Base-by-base conservation (phyloP, 2,113 vertebrate species). In the Anas platyrhynchos region DNA sequence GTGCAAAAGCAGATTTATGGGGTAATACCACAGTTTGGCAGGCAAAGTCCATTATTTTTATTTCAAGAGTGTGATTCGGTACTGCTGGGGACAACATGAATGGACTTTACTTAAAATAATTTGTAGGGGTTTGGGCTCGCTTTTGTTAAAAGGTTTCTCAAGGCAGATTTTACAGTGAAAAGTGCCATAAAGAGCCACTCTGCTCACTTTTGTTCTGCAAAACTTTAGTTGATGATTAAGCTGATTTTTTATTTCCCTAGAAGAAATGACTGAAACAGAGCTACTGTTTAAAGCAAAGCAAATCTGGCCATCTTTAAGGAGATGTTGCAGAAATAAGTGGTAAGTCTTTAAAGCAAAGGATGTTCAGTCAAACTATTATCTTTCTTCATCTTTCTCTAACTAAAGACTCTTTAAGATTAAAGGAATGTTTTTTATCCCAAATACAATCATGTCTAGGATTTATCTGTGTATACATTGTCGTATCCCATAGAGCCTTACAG, bases 31-130 rank as follows among this genome's bases (percentile, higher is more conserved):
- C 18, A 77, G 55, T 86, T 67, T 81, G 83, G 92, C 81, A 89
- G 83, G 65, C 25, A 63, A 89, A 91, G 81, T 75, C 84, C 77
- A 68, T 92, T 91, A 95, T 84, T 94, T 96, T 92, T 72, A 83
- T 92, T 91, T 86, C 56, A 83, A 50, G 73, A 55, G 31, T 10
- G 9, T 16, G 78, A 81, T 81, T 91, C 66, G 41, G 81, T 32
- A 36, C 46, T 59, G 50, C 69, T 63, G 83, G 83, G 65, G 55
- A 52, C 59, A 76, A 73, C 75, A 54, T 8, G 44, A 93, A 88
- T 20, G 31, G 68, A 31, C 59, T 86, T 90, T 67, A 63, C 84
- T 83, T 59, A 46, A 62, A 59, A 36, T 50, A 80, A 86, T 83
- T 93, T 83, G 16, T 43, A 71, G 55, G 88, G 29, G 23, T n/a